A percentile compares a stretch with the other conserved stretches of the same genome.
Conservation (phyloP, 2,797 vertebrate genomes). For the Tadarida brasiliensis region DNA sequence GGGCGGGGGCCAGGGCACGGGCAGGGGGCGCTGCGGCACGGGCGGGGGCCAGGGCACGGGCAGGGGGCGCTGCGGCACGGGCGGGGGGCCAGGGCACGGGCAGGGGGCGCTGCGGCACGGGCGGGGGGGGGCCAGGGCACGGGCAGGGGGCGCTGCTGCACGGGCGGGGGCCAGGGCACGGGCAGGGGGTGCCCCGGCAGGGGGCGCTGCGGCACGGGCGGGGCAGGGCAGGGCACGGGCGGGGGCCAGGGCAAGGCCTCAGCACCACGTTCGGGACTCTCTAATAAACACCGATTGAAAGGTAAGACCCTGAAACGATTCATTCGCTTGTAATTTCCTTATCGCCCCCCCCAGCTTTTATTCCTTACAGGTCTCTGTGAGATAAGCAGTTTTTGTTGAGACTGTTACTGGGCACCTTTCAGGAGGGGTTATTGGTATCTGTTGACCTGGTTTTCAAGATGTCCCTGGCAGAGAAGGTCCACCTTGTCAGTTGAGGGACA, state of each 20-base stretch:
- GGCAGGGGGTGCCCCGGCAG: too few species aligned
- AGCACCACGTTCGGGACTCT: not conserved
- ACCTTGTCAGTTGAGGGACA: not conserved
- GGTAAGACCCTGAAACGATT: not conserved
- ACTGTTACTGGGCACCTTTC: not conserved
- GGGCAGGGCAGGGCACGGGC: not conserved
- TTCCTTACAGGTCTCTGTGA: not conserved
- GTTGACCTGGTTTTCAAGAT: not conserved
- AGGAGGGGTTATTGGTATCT: not conserved
- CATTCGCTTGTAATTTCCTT: not conserved
- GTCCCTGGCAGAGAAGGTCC: not conserved
- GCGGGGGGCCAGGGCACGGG: too few species aligned
- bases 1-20: too few species aligned
- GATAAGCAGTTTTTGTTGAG: not conserved
- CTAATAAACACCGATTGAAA: not conserved
- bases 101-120: too few species aligned
- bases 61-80: too few species aligned
- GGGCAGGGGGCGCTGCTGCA: too few species aligned
- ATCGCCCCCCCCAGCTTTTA: not conserved
- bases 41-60: too few species aligned
- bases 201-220: not conserved
- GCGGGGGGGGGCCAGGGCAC: too few species aligned
- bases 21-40: too few species aligned
- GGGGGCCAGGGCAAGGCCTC: rapidly evolving
- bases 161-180: too few species aligned